Evolutionary conservation across 2,888 invertebrate genomes (phyloP).

Genomic region (Geotrupes spiniger): DNA sequence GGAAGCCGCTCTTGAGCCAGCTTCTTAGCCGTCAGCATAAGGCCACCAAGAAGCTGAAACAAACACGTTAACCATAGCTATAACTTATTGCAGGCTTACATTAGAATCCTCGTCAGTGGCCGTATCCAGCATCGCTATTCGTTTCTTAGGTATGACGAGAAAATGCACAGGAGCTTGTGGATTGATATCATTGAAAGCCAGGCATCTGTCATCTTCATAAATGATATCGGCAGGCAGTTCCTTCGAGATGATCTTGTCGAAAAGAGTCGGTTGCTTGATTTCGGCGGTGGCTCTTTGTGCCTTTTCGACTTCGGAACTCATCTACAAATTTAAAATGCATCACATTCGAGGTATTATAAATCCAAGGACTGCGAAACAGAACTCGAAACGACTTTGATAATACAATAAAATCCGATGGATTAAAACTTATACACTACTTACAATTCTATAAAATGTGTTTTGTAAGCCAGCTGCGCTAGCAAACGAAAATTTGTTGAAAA

Average conservation of each 20-base stretch:
- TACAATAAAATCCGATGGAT: too few species aligned
- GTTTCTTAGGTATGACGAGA: slow-evolving; percentile 76
- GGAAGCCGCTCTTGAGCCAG: slow-evolving; percentile 62
- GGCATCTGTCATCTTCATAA: slow-evolving; percentile 75
- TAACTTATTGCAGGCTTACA: slow-evolving; percentile 29
- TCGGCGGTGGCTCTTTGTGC: slow-evolving; percentile 36
- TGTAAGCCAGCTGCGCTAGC: too few species aligned
- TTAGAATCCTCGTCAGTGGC: slow-evolving; percentile 56
- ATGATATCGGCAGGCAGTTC: slow-evolving; percentile 79
- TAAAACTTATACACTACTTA: too few species aligned
- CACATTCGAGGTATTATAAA: too few species aligned
- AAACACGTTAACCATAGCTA: slow-evolving; percentile 3
- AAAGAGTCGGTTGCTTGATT: slow-evolving; percentile 58
- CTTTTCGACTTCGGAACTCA: slow-evolving; percentile 45
- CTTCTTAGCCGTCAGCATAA: slow-evolving; percentile 65
- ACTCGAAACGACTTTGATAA: too few species aligned
- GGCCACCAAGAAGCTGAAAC: slow-evolving; percentile 58
- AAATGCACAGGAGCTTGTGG: slow-evolving; percentile 85
- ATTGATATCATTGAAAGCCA: slow-evolving; percentile 77
- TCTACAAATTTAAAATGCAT: slow-evolving; percentile 32
- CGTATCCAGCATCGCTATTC: slow-evolving; percentile 64
- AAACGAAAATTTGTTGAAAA: too few species aligned
- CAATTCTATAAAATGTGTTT: too few species aligned
- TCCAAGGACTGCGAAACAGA: too few species aligned
- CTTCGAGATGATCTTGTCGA: slow-evolving; percentile 74